A percentile compares a stretch with the other conserved stretches of the same genome.
Evolutionary conservation across 2,113 vertebrate genomes (phyloP).

Genomic region (Apus apus): DNA sequence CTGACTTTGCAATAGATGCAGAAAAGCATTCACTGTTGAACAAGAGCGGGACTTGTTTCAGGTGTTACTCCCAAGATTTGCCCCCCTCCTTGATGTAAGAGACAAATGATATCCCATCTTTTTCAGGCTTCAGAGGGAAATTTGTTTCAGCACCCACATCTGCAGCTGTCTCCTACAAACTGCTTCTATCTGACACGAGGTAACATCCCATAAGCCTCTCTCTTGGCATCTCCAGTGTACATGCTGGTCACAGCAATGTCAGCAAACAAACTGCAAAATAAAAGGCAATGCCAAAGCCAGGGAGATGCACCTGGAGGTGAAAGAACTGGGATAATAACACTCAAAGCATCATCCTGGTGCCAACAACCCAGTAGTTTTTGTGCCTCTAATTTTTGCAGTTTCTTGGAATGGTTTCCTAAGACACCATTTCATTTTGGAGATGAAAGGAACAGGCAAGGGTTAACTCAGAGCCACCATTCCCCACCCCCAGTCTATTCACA

Average conservation of each 20-base stretch:
- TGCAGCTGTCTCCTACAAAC: neutral
- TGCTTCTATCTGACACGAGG: neutral
- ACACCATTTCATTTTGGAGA: neutral
- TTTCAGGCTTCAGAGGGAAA: neutral
- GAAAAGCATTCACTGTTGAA: neutral
- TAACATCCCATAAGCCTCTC: neutral
- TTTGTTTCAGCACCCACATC: neutral
- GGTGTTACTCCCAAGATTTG: neutral
- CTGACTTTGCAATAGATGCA: neutral
- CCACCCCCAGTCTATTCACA: slow-evolving; percentile 40
- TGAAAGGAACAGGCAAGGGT: slow-evolving; percentile 31
- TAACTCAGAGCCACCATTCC: neutral
- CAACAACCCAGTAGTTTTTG: neutral
- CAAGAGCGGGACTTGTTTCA: neutral
- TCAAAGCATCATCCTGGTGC: neutral
- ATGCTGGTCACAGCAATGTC: slow-evolving; percentile 1
- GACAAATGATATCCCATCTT: neutral
- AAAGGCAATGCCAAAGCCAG: neutral
- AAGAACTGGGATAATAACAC: slow-evolving; percentile 9
- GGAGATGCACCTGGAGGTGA: neutral
- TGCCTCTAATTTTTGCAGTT: neutral
- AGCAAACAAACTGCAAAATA: slow-evolving; percentile 47
- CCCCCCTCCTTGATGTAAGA: neutral
- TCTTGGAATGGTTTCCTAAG: neutral
- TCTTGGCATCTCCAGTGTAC: neutral